Evolutionary conservation across 2,113 vertebrate species (phyloP).

Genomic region (Vimba vimba): DNA sequence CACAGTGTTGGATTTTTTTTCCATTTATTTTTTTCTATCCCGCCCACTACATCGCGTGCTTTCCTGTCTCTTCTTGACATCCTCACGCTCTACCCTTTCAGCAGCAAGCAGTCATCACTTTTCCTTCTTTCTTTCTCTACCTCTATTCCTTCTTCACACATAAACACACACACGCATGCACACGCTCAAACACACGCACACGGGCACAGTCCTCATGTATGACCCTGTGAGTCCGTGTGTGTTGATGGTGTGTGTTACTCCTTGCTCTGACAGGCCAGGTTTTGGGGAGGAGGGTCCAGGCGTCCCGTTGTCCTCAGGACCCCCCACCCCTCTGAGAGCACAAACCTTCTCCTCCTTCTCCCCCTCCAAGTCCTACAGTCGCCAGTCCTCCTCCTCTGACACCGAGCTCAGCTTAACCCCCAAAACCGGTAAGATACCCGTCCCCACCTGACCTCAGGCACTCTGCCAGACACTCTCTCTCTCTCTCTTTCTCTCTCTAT

Average conservation of each 20-base stretch:
- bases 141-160: conserved; percentile 14
- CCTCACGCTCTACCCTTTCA: background rate
- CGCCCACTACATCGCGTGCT: conserved; percentile 59
- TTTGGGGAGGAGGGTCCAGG: conserved; percentile 98
- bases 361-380: conserved; percentile 99
- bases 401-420: conserved; percentile 99
- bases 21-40: conserved; percentile 58
- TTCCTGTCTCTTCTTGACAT: background rate
- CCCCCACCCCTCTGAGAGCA: conserved; percentile 99
- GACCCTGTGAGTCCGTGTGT: conserved; percentile 54
- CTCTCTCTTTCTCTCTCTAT: too few relatives aligned
- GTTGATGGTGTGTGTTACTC: conserved; percentile 86
- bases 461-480: conserved; percentile 48
- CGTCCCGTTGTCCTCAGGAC: conserved; percentile 94
- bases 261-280: conserved; percentile 97
- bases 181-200: conserved; percentile 19
- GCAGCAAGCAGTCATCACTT: conserved; percentile 20
- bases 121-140: conserved; percentile 63
- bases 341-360: conserved; percentile 99
- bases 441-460: conserved; percentile 38
- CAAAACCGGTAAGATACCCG: conserved; percentile 95
- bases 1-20: conserved; percentile 41
- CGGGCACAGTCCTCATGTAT: conserved; percentile 54
- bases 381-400: conserved; percentile 99
- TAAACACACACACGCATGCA: conserved; percentile 37